Conservation (phyloP, 2,888 invertebrate genomes). For the Dascillus cervinus region DNA sequence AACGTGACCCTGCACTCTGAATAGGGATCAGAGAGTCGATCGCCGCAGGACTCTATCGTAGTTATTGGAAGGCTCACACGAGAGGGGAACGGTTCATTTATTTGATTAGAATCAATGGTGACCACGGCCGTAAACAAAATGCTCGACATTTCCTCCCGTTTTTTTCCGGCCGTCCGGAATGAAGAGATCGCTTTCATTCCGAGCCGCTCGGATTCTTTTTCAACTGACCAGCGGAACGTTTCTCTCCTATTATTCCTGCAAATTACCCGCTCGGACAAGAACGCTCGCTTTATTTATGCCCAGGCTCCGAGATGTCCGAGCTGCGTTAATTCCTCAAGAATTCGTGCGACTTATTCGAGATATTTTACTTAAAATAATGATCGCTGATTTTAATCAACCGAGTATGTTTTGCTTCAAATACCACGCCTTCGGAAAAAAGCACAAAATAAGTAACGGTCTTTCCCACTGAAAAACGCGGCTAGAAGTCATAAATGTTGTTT, state of each 20-base stretch:
- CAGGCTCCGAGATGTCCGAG: constrained; percentile 1
- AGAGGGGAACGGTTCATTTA: constrained; percentile 21
- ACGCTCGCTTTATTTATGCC: too few species aligned
- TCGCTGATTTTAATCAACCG: too few species aligned
- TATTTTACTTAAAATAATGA: too few species aligned
- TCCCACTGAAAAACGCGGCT: too few species aligned
- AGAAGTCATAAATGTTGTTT: too few species aligned
- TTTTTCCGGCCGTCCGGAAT: too few species aligned
- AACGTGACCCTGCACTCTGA: constrained; percentile 24
- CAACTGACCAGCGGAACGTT: constrained; percentile 11
- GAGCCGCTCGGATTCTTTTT: constrained; percentile 7
- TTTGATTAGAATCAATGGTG: constrained; percentile 20
- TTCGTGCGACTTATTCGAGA: constrained; percentile 5
- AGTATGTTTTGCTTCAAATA: too few species aligned
- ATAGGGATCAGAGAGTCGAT: constrained; percentile 24
- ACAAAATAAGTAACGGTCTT: too few species aligned
- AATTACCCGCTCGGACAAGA: too few species aligned
- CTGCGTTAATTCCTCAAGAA: constrained; percentile 6
- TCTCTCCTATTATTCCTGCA: constrained; percentile 9
- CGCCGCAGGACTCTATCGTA: constrained; percentile 22
- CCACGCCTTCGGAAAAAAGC: too few species aligned
- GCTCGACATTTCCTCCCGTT: too few species aligned
- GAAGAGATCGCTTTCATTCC: constrained; percentile 4
- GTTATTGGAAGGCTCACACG: constrained; percentile 18
- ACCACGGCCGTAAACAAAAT: constrained; percentile 12